phyloP scores from a whole-genome alignment of 2,797 vertebrate genomes.

The Varecia variegata region DNA sequence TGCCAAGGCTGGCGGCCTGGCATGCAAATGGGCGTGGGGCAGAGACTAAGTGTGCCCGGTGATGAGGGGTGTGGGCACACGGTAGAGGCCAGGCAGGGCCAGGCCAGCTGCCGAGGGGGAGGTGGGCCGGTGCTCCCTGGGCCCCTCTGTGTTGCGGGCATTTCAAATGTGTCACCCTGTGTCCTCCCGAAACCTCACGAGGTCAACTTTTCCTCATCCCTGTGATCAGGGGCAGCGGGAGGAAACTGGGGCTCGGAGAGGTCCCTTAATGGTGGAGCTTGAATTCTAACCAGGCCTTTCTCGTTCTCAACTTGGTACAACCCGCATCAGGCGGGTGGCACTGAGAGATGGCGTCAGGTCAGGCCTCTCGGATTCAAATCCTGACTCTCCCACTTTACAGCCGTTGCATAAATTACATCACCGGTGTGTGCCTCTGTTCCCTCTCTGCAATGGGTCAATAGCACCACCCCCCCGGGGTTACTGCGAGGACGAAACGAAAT shows the following conservation, averaged over 20 bases:
- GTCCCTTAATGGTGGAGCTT: not conserved
- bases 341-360: not conserved
- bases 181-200: not conserved
- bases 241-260: not conserved
- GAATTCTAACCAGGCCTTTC: not conserved
- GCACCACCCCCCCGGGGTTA: not conserved
- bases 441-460: not conserved
- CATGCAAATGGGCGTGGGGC: not conserved
- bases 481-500: fast-evolving
- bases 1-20: not conserved
- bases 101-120: not conserved
- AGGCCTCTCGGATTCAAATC: not conserved
- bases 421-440: not conserved
- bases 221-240: not conserved
- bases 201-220: no score
- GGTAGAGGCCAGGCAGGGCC: not conserved
- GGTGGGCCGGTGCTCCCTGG: fast-evolving
- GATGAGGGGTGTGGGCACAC: not conserved
- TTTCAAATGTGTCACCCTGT: fast-evolving
- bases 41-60: not conserved
- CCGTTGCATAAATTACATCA: not conserved
- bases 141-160: not conserved
- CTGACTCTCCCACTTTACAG: not conserved
- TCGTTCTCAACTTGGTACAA: not conserved
- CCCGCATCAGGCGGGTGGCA: fast-evolving